These are phyloP conservation scores for Pseudocheirus occidentalis DNA, from an alignment of 2,797 vertebrate species.

Conservation along the genomic window DNA sequence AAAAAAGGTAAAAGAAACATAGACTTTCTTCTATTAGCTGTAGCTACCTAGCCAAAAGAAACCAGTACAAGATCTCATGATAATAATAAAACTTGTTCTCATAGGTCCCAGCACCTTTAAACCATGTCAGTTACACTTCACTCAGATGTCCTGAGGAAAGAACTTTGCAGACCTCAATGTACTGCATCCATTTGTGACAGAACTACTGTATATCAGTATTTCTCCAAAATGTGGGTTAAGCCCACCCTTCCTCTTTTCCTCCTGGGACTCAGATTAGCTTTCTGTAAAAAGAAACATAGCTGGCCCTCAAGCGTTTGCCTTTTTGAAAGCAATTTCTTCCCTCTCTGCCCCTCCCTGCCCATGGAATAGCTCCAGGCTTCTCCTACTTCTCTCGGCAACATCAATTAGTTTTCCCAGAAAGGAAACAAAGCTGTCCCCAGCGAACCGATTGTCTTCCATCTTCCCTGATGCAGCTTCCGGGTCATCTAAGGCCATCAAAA, in stretches of 20 bases:
- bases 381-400: background rate
- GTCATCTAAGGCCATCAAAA: background rate
- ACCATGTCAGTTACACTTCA: background rate
- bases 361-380: background rate
- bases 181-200: background rate
- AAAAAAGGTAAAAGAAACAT: background rate
- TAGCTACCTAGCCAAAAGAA: background rate
- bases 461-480: background rate
- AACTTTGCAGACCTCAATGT: background rate
- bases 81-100: background rate
- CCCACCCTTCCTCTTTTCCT: background rate
- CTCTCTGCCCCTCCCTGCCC: background rate
- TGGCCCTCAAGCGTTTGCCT: background rate
- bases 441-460: background rate
- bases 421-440: background rate
- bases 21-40: background rate
- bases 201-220: background rate
- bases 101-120: too few relatives aligned
- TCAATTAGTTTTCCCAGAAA: background rate
- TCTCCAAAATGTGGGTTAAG: background rate
- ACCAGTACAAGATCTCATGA: background rate
- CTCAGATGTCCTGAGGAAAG: background rate
- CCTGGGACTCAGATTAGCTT: background rate
- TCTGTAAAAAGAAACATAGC: background rate
- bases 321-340: background rate